Conservation (phyloP, 2,888 invertebrate species). For the Acheta domesticus region DNA sequence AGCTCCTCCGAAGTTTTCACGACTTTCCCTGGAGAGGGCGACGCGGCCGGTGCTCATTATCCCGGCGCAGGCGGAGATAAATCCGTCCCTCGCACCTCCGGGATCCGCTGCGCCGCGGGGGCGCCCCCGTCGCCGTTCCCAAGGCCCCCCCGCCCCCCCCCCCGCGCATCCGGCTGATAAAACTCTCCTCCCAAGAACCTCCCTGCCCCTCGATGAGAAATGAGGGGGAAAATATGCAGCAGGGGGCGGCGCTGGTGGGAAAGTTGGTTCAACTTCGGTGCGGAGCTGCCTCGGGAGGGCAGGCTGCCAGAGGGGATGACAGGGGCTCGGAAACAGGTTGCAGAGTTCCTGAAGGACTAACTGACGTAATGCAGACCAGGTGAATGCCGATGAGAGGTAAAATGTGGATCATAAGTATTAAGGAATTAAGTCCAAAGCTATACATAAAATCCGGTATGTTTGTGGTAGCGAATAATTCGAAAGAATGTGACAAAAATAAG, state of each 20-base stretch:
- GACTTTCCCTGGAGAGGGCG: background rate
- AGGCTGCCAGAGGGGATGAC: no score
- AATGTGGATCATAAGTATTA: no score
- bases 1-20: constrained; percentile 18
- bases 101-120: background rate
- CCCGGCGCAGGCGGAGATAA: background rate
- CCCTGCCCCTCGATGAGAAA: background rate
- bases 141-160: background rate
- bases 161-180: background rate
- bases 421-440: no score
- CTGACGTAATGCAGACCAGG: no score
- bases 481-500: no score
- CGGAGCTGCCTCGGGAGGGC: no score
- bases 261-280: no score
- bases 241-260: background rate
- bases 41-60: background rate
- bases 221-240: background rate
- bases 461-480: no score
- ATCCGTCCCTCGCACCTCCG: constrained; percentile 3
- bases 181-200: background rate
- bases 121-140: background rate
- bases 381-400: no score
- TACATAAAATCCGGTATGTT: no score
- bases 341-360: no score
- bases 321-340: no score